Evolutionary conservation across 2,113 vertebrate species (phyloP).

Genomic region (Archocentrus centrarchus): DNA sequence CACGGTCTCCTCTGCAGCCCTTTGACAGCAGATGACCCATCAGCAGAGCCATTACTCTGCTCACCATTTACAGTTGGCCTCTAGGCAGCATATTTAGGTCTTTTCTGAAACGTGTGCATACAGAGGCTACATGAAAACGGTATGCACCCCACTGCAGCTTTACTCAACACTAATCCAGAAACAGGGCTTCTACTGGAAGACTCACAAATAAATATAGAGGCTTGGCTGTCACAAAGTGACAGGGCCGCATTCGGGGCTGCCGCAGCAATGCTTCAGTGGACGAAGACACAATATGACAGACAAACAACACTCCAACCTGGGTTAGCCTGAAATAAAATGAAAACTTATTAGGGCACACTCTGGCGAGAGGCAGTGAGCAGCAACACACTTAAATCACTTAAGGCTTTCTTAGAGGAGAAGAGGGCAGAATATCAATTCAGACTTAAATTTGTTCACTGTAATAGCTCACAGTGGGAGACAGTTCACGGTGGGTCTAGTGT

Average conservation of each 20-base stretch:
- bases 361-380: background rate
- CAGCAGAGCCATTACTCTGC: background rate
- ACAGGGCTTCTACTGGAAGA: conserved; percentile 26
- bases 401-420: conserved; percentile 26
- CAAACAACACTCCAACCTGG: conserved; percentile 58
- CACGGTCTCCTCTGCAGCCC: conserved; percentile 27
- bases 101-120: background rate
- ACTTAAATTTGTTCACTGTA: conserved; percentile 38
- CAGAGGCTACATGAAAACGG: background rate
- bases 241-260: conserved; percentile 31
- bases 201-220: conserved; percentile 45
- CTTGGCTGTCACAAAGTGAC: conserved; percentile 65
- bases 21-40: conserved; percentile 20
- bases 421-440: conserved; percentile 28
- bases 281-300: conserved; percentile 50
- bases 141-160: conserved; percentile 38
- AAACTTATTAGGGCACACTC: conserved; percentile 34
- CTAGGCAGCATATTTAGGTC: background rate
- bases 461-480: conserved; percentile 43
- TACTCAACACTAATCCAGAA: conserved; percentile 25
- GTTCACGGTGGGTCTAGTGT: conserved; percentile 7
- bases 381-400: conserved; percentile 13
- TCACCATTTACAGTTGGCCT: background rate
- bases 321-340: conserved; percentile 48
- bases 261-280: conserved; percentile 43